Evolutionary conservation across 2,888 invertebrate genomes (phyloP).

Genomic region (Nemurella pictetii): DNA sequence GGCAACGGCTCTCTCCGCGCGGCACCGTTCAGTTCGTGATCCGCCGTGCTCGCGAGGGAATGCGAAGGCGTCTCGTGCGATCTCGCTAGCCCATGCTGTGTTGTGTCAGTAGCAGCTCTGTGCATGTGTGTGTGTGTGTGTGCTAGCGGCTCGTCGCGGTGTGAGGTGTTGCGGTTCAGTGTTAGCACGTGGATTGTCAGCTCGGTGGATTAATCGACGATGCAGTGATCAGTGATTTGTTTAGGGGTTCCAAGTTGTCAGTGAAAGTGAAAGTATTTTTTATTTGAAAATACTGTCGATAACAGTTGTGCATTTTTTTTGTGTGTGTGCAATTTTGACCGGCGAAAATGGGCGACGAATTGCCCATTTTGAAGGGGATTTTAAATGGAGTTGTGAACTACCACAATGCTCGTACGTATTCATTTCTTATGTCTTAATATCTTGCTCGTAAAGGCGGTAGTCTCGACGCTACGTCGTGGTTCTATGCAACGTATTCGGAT

Average conservation of each 20-base stretch:
- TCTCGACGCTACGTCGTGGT: background rate
- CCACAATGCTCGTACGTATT: conserved; percentile 90
- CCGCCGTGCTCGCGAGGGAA: background rate
- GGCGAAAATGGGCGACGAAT: conserved; percentile 81
- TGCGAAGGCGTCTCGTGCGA: conserved; percentile 19
- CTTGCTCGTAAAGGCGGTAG: background rate
- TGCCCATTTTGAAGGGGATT: conserved; percentile 88
- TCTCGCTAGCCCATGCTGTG: conserved; percentile 20
- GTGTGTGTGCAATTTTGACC: background rate
- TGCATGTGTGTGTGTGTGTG: too few species aligned
- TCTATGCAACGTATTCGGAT: background rate
- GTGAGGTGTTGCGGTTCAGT: conserved; percentile 46
- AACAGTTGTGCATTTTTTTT: background rate
- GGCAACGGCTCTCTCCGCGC: conserved; percentile 40
- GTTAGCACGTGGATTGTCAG: background rate
- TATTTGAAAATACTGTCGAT: background rate
- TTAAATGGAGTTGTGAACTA: conserved; percentile 88
- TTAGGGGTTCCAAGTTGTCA: conserved; percentile 5
- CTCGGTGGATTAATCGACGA: background rate
- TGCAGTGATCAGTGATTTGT: conserved; percentile 17
- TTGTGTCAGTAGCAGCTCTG: background rate
- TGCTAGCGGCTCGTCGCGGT: conserved; percentile 47
- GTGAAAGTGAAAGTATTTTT: conserved; percentile 33
- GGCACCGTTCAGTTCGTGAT: conserved; percentile 18
- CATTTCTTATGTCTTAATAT: conserved; percentile 40